Evolutionary conservation across 2,888 invertebrate species (phyloP), one percentile per base, ranked within the genome.

Genomic region (Yponomeuta sedellus): DNA sequence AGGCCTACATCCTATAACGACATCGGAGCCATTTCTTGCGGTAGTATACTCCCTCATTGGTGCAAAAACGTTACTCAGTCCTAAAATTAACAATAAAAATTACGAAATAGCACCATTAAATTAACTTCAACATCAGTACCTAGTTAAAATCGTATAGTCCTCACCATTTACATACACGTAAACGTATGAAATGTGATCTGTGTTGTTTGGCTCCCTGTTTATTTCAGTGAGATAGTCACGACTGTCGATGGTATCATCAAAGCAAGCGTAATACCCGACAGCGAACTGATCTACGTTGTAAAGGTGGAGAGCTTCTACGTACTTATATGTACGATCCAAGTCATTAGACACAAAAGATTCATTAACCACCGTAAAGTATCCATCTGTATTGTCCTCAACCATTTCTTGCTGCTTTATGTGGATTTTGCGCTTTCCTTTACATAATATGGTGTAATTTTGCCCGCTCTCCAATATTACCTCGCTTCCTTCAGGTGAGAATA

Each of bases 191-290:
- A 83, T 75, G 68, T 86, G 79, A 65, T 77, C 78, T 16, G 80
- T 83, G 69, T 88, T 82, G 68, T 70, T 75, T 2, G 85, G 89
- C 75, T 89, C 90, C 67, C 79, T 81, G 28, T 74, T 71, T 59
- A 89, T 71, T 66, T 81, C 75, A 66, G 77, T 77, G 59, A 89
- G 73, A 67, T 82, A 73, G 52, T 75, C 73, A 22, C 71, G 71
- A 66, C 76, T 74, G 69, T 91, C 82, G 20, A 91, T 71, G 10
- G 77, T 74, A 61, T 80, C 75, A 72, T 92, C 91, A 65, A 88
- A 83, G 74, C 93, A 94, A 69, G 91, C 93, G 71, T 92, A 93
- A 75, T 88, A 92, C 63, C 92, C 93, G 66, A 93, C 92, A 65
- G 92, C 80, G 22, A 80, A 80, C 19, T 82, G 83, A 61, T 86